Evolutionary conservation across 2,797 vertebrate genomes (phyloP).

Genomic region (Enteromius radiatus): DNA sequence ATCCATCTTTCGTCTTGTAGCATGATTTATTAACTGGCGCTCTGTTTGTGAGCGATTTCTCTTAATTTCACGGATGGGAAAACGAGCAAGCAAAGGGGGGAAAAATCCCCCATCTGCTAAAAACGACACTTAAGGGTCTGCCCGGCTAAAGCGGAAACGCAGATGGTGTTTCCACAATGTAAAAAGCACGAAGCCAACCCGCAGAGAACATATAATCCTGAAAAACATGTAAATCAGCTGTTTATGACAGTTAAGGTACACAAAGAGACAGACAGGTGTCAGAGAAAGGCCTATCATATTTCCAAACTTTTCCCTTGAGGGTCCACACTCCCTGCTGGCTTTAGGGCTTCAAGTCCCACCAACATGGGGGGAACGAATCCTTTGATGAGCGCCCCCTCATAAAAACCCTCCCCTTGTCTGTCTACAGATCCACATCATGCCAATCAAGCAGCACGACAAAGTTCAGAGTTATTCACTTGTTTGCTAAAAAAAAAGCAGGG

Average conservation of each 20-base stretch:
- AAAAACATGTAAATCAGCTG: conserved; percentile 27
- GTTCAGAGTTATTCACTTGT: conserved; percentile 76
- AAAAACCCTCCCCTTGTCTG: conserved; percentile 51
- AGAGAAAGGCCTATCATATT: conserved; percentile 34
- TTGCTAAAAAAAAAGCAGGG: conserved; percentile 68
- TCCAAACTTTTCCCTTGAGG: conserved; percentile 64
- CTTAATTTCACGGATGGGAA: conserved; percentile 75
- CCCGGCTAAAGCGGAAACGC: conserved; percentile 67
- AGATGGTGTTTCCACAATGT: conserved; percentile 69
- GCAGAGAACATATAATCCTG: not conserved
- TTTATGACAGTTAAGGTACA: conserved; percentile 43
- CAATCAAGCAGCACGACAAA: conserved; percentile 74
- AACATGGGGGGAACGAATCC: conserved; percentile 45
- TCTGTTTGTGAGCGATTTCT: conserved; percentile 66
- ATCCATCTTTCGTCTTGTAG: conserved; percentile 56
- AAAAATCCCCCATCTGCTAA: conserved; percentile 65
- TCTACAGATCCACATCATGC: conserved; percentile 63
- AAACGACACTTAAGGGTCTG: conserved; percentile 58
- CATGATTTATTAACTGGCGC: conserved; percentile 57
- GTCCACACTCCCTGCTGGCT: conserved; percentile 53
- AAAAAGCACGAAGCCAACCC: conserved; percentile 57
- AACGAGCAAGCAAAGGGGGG: conserved; percentile 48
- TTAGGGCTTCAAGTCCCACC: conserved; percentile 51
- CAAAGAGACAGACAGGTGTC: conserved; percentile 50
- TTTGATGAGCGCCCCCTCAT: conserved; percentile 57